Evolutionary conservation across 2,113 vertebrate genomes (phyloP).

Genomic region (Agapornis roseicollis): DNA sequence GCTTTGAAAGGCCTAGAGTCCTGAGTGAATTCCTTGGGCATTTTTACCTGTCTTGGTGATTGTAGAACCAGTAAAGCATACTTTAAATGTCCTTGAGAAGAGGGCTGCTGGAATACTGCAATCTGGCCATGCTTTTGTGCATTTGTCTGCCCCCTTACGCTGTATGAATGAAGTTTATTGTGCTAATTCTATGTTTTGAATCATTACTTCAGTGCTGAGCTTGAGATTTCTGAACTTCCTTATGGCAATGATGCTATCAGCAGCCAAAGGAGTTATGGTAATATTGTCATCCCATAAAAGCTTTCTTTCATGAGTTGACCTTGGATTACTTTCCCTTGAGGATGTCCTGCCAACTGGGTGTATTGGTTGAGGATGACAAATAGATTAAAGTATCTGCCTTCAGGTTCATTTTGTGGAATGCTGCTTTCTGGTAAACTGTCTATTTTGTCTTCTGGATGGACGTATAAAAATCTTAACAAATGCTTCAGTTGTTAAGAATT

Average conservation of each 20-base stretch:
- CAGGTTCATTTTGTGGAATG: background rate
- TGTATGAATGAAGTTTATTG: conserved; percentile 12
- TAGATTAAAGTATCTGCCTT: background rate
- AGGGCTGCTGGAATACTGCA: background rate
- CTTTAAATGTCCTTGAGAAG: background rate
- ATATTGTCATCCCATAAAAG: background rate
- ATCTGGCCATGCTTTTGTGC: background rate
- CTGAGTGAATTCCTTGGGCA: background rate
- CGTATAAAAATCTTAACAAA: background rate
- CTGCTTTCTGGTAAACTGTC: background rate
- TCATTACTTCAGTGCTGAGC: background rate
- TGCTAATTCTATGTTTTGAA: background rate
- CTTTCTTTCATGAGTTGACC: conserved; percentile 36
- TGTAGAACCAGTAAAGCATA: background rate
- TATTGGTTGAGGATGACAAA: conserved; percentile 12
- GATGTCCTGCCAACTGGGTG: background rate
- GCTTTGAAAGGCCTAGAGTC: background rate
- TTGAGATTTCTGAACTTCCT: background rate
- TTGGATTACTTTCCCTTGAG: background rate
- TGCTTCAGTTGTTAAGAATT: background rate
- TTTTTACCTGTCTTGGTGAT: background rate
- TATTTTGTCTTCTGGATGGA: background rate
- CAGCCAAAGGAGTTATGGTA: background rate
- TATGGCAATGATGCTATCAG: background rate
- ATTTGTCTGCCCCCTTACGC: background rate